Base-by-base conservation (phyloP, 2,113 vertebrate species). In the Psammodynastes pulverulentus region DNA sequence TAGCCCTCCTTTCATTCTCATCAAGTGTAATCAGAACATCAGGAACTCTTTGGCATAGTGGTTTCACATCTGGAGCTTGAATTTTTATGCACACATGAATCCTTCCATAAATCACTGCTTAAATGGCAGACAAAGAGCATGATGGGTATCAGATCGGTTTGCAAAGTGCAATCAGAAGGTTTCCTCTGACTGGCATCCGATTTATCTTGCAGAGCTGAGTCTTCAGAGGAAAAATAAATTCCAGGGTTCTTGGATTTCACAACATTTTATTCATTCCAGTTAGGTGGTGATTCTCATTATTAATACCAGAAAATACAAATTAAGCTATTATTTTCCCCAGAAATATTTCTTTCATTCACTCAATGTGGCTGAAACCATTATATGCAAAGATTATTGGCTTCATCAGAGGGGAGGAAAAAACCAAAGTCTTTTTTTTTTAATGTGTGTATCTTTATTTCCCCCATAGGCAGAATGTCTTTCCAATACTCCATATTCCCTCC, bases 331-430 rank as follows among this genome's bases (percentile, higher is more conserved):
- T 48, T 84, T 79, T 29, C 4, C 93, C 13, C 39, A 58, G 3
- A 72, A 89, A 72, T 46, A 89, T 91, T 92, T 53, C 13, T 86
- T n/a, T 85, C 62, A n/a, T 67, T 45, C 67, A 43, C 39, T 6
- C 17, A 43, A 86, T 39, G n/a, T 19, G n/a, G 4, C 19, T 91
- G 29, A 4, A 92, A 0, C 3, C 84, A 0, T 34, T 0, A 85
- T 56, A 89, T 92, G 62, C 51, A 92, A 85, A 95, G 34, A 0
- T 4, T 1, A 79, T 85, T 93, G 2, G 3, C 0, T 88, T 26
- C 0, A 0, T 46, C 51, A 62, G 17, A 45, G 90, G 17, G n/a
- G 13, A 1, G 2, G 9, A 1, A 0, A 62, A 4, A 0, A 23
- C 91, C 3, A 87, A 23, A 24, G 2, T 19, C 24, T n/a, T 15